A percentile compares a stretch with the other conserved stretches of the same genome.
Evolutionary conservation across 2,113 vertebrate genomes (phyloP).

Genomic region (Lophius piscatorius): DNA sequence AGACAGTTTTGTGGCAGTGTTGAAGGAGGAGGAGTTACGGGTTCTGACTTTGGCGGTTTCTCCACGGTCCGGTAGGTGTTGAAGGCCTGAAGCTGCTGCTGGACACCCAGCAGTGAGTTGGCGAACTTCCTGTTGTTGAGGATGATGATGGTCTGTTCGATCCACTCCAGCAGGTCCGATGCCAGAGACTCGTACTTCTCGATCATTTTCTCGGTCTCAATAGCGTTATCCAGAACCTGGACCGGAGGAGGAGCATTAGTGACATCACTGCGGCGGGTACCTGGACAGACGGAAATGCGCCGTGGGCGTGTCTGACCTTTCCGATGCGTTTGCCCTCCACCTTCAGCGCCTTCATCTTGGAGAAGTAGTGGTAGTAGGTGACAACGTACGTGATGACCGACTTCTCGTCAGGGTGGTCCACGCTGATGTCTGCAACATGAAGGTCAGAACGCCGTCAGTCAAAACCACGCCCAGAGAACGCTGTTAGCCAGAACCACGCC

Average conservation of each 20-base stretch:
- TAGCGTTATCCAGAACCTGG: slow-evolving; percentile 94
- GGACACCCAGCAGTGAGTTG: slow-evolving; percentile 93
- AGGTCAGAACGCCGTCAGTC: no score
- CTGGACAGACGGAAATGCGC: no score
- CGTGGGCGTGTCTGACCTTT: slow-evolving; percentile 80
- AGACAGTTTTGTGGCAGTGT: no score
- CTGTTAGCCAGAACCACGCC: no score
- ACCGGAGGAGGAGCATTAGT: not conserved
- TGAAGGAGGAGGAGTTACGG: not conserved
- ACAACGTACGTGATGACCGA: slow-evolving; percentile 98
- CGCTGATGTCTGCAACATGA: slow-evolving; percentile 90
- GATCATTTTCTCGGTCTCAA: slow-evolving; percentile 97
- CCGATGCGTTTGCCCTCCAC: slow-evolving; percentile 97
- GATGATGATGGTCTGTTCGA: slow-evolving; percentile 98
- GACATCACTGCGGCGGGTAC: no score
- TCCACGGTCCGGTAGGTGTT: slow-evolving; percentile 97
- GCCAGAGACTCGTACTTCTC: slow-evolving; percentile 96
- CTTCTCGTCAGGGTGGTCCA: slow-evolving; percentile 97
- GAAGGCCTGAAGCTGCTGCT: slow-evolving; percentile 97
- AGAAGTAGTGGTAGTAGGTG: slow-evolving; percentile 98
- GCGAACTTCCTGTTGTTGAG: slow-evolving; percentile 98
- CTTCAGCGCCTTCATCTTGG: slow-evolving; percentile 98
- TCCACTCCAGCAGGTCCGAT: slow-evolving; percentile 97
- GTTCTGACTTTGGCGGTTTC: slow-evolving; percentile 83
- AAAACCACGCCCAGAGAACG: no score